Percentiles rank a stretch among this genome's conserved stretches.
Evolutionary conservation across 2,113 vertebrate genomes (phyloP).

Genomic region (Sinocyclocheilus anshuiensis): DNA sequence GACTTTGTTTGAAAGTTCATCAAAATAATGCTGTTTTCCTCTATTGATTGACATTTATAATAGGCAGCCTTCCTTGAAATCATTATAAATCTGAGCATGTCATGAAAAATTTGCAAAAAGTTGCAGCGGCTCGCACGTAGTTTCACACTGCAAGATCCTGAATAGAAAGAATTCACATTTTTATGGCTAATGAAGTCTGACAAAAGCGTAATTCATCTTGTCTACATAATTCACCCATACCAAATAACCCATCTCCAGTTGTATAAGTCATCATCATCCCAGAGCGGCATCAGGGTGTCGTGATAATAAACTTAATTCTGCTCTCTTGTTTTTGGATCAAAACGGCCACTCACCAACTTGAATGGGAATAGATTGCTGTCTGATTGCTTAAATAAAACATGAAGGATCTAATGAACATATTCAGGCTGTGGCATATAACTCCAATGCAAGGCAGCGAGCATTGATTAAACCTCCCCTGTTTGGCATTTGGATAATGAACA

Average conservation of each 20-base stretch:
- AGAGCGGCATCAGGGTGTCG: conserved; percentile 29
- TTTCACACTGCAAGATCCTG: conserved; percentile 26
- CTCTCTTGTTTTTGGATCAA: conserved; percentile 66
- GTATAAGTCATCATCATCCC: conserved; percentile 43
- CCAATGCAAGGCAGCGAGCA: conserved; percentile 60
- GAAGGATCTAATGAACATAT: conserved; percentile 75
- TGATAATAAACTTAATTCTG: conserved; percentile 60
- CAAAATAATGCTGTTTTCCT: conserved; percentile 4
- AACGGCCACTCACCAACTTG: conserved; percentile 62
- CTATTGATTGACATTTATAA: not conserved
- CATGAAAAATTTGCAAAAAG: conserved; percentile 20
- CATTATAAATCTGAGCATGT: conserved; percentile 10
- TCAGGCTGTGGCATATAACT: conserved; percentile 65
- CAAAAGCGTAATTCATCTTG: conserved; percentile 48
- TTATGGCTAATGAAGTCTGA: conserved; percentile 52
- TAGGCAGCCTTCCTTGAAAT: not conserved
- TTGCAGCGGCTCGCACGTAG: not conserved
- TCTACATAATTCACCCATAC: conserved; percentile 56
- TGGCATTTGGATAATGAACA: conserved; percentile 83
- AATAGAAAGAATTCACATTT: conserved; percentile 50
- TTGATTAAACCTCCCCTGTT: conserved; percentile 79
- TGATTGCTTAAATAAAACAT: conserved; percentile 83
- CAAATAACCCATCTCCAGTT: conserved; percentile 53
- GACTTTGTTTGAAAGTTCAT: conserved; percentile 9
- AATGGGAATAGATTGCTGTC: conserved; percentile 63